Evolutionary conservation across 2,113 vertebrate species (phyloP).

Genomic region (Sinocyclocheilus rhinocerous): DNA sequence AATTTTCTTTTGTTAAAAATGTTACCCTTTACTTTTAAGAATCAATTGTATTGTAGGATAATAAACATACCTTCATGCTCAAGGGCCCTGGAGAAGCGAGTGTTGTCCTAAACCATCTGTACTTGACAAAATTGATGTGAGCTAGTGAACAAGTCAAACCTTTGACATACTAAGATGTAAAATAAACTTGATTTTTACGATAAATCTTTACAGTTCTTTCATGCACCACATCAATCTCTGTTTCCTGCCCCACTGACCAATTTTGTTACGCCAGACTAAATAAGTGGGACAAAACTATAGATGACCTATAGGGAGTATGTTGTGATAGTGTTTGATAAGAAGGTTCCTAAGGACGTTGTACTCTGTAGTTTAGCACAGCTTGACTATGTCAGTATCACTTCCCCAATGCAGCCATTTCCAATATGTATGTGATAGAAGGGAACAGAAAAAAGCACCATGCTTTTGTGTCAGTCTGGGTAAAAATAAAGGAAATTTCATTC

Average conservation of each 20-base stretch:
- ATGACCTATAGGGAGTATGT: constrained; percentile 39
- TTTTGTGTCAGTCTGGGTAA: constrained; percentile 28
- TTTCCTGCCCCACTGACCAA: constrained; percentile 18
- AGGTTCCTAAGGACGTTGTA: constrained; percentile 27
- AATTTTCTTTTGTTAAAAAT: neutral
- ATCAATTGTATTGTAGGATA: neutral
- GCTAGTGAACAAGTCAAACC: neutral
- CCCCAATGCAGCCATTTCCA: constrained; percentile 12
- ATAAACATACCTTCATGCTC: neutral
- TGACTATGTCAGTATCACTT: constrained; percentile 37
- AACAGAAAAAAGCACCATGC: constrained; percentile 10
- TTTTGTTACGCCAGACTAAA: constrained; percentile 28
- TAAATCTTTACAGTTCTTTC: neutral
- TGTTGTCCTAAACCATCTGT: neutral
- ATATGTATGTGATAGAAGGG: constrained; percentile 16
- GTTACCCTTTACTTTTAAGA: neutral
- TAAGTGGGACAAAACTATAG: constrained; percentile 41
- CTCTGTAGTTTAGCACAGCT: constrained; percentile 41
- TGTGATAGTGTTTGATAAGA: constrained; percentile 23
- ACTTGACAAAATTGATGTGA: neutral
- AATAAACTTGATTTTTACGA: neutral
- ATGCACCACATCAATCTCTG: constrained; percentile 31
- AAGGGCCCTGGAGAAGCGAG: neutral
- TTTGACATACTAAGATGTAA: neutral
- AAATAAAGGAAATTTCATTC: constrained; percentile 41